Evolutionary conservation across 2,888 invertebrate genomes (phyloP), one percentile per base, ranked within the genome.

Genomic region (Drosophila testacea): DNA sequence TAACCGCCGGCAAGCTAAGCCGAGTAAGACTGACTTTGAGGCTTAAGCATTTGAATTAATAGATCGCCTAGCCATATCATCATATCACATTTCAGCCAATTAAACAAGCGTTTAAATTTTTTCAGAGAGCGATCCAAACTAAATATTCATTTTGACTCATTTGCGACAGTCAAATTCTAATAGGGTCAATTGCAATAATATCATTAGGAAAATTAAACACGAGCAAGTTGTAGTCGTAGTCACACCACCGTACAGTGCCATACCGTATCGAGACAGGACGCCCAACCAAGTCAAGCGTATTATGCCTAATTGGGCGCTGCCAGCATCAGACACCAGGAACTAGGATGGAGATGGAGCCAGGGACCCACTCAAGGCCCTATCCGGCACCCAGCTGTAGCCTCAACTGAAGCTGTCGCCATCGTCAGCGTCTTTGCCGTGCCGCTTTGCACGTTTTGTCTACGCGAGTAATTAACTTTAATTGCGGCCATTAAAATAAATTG

Each of bases 401-500:
- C 9, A 32, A 9, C 32, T 6, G 32, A 32, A 54, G 82, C 76
- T 61, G 48, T 67, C 13, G 57, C 71, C 67, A 57, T 73, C 55
- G 61, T 13, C 67, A 60, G 41, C 55, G 52, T 61, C 77, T 62
- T 51, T 65, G 64, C 66, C 42, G 34, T 55, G 75, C 60, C 69
- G 70, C 83, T 71, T 80, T 82, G 90, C 89, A 89, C 90, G 89
- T 89, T 89, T 88, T 78, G 89, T 89, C 89, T 90, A 89, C 90
- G 89, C 90, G 90, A 88, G 91, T 90, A 91, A 91, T 91, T 91
- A 91, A 91, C 90, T 90, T 91, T 91, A 91, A 91, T 90, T 91
- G 91, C 79, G 79, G 82, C 83, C 91, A 90, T 91, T 91, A 91
- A 91, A 90, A 89, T 91, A 90, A 90, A 91, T 91, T 91, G 91